Base-by-base conservation (phyloP, 2,888 invertebrate genomes). In the Yponomeuta evonymella region DNA sequence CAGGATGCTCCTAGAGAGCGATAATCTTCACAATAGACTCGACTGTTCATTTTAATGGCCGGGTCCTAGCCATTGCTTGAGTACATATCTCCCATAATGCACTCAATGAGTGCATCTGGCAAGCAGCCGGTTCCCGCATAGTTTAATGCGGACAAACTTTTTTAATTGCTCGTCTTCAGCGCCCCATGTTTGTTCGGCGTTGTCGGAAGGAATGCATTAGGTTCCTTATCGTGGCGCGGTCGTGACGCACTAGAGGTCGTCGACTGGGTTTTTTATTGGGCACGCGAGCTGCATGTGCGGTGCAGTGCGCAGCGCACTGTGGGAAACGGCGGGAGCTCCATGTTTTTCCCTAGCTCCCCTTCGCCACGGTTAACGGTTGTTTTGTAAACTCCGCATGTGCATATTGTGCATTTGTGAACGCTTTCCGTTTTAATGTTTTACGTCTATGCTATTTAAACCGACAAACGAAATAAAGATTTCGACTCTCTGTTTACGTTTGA, bases 161-260 rank as follows among this genome's bases (percentile, higher is more conserved):
- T 90, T 88, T 90, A 90, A 92, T 90, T 90, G 90, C 79, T 83
- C 83, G 11, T 89, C 90, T 91, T 90, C 89, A 90, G 90, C 85
- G 85, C 84, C 83, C 87, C 76, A 79, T 79, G 75, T 76, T 77
- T 72, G 76, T 30, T 79, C 79, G 79, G 79, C 43, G 43, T 43
- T 81, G 79, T 76, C 74, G 75, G 75, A 73, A 78, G 83, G 79
- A 68, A 51, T 51, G 68, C 29, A 29, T 65, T 65, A 33, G 65
- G 51, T 58, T 58, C 43, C 48, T 48, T 68, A 51, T 48, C 48
- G 70, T 48, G 65, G 66, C 15, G 65, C 29, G 65, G 23, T 48
- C 36, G 36, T 90, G 90, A 90, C 90, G 91, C 90, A 90, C 83
- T 71, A 63, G 68, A 67, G 90, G 91, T 91, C 91, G 83, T 82